A percentile compares a stretch with the other conserved stretches of the same genome.
Evolutionary conservation across 2,888 invertebrate genomes (phyloP).

Genomic region (Cephus spinipes): DNA sequence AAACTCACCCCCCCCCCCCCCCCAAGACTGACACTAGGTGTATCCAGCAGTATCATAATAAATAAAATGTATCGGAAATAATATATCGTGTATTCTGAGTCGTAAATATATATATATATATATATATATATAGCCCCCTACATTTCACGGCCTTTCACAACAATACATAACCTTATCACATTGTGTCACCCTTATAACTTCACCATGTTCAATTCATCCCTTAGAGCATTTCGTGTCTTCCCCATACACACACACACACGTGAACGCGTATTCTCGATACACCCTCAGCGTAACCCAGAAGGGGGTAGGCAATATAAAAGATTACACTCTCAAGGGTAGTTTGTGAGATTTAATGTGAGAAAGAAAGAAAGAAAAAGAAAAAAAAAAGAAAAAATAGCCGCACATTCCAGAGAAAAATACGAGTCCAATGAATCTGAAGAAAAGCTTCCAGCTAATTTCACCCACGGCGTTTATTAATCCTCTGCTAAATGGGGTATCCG

Average conservation of each 20-base stretch:
- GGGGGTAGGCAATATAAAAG: neutral
- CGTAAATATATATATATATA: neutral
- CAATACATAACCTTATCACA: neutral
- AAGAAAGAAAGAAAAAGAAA: neutral
- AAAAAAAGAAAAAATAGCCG: neutral
- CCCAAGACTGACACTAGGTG: neutral
- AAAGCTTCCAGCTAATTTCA: neutral
- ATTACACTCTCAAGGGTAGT: neutral
- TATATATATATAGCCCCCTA: neutral
- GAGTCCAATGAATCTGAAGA: neutral
- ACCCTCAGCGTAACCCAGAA: neutral
- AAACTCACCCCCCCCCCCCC: neutral
- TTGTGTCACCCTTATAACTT: neutral
- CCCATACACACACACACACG: neutral
- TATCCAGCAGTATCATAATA: neutral
- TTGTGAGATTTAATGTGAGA: neutral
- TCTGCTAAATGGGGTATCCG: neutral
- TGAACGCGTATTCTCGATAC: neutral
- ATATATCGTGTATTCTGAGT: neutral
- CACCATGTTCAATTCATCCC: neutral
- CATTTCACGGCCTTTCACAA: neutral
- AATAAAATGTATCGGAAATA: neutral
- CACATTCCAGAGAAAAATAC: neutral
- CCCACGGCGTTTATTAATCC: constrained; percentile 7
- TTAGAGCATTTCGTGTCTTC: neutral